Conservation (phyloP, 2,113 vertebrate species). For the Eulemur rufifrons region DNA sequence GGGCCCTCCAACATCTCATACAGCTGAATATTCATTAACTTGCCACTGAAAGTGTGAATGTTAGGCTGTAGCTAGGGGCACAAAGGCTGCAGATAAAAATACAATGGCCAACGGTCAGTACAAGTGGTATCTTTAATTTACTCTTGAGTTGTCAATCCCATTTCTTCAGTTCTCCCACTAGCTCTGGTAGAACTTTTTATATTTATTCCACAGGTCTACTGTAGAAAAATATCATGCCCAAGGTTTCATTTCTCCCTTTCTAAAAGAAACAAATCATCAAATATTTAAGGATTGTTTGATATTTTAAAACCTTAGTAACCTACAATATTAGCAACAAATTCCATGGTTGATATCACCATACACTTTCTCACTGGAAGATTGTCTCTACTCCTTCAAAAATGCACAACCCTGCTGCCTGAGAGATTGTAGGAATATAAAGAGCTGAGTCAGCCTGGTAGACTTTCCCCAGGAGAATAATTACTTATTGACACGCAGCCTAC, state of each 20-base stretch:
- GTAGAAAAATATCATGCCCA: neutral
- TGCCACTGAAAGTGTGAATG: neutral
- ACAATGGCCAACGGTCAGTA: neutral
- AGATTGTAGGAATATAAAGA: neutral
- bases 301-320: neutral
- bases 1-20: neutral
- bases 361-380: neutral
- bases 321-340: neutral
- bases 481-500: neutral
- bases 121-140: neutral
- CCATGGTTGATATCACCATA: neutral
- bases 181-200: neutral
- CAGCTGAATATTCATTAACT: neutral
- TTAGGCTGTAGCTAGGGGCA: neutral
- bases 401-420: neutral
- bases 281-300: neutral
- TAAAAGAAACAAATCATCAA: neutral
- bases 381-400: neutral
- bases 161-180: neutral
- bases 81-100: neutral
- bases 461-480: constrained; percentile 23
- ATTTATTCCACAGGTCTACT: neutral
- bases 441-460: neutral
- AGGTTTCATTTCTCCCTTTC: neutral
- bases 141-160: neutral